phyloP scores from a whole-genome alignment of 2,888 invertebrate genomes.

The Campoplex capitator region DNA sequence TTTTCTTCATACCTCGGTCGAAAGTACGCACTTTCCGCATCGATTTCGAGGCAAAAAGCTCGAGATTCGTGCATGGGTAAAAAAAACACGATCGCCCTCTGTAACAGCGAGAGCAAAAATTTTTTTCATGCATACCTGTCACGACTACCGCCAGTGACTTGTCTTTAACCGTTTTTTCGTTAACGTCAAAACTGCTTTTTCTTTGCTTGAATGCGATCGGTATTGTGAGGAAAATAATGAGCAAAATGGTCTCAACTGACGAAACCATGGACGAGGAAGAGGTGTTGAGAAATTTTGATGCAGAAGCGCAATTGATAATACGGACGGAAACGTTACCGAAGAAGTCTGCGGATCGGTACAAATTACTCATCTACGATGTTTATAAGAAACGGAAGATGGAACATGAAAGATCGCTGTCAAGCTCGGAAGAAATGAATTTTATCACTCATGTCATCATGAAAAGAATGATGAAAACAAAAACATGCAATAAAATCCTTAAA shows the following conservation, averaged over 20 bases:
- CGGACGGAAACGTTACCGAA: conserved; percentile 4
- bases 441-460: no score
- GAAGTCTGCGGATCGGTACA: conserved; percentile 7
- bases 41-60: conserved; percentile 15
- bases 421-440: background rate
- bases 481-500: no score
- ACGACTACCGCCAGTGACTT: background rate
- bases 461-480: no score
- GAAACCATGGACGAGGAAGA: conserved; percentile 16
- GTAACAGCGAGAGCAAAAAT: conserved; percentile 8
- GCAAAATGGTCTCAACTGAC: background rate
- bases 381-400: background rate
- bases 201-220: background rate
- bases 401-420: background rate
- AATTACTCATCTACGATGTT: background rate
- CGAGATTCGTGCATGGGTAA: conserved; percentile 2
- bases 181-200: background rate
- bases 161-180: background rate
- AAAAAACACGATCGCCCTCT: conserved; percentile 11
- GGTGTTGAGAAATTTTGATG: background rate
- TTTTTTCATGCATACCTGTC: conserved; percentile 2
- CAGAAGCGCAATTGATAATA: background rate
- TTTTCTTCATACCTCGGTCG: no score
- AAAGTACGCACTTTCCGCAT: no score
- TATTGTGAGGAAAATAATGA: background rate